Conservation (phyloP, 2,888 invertebrate genomes). For the Brachylomia viminalis region DNA sequence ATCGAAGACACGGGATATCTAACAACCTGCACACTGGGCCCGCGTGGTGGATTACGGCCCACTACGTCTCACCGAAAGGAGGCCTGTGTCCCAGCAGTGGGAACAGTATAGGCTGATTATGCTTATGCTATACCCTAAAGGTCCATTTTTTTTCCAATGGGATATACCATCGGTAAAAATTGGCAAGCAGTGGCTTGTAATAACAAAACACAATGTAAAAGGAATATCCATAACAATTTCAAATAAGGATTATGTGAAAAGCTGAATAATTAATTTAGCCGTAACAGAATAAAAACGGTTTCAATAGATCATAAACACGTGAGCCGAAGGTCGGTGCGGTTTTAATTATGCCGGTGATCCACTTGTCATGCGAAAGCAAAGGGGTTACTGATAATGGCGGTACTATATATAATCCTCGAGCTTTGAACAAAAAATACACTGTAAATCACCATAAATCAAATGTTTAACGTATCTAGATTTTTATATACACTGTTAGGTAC, state of each 20-base stretch:
- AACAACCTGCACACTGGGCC: too few relatives aligned
- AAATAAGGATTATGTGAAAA: too few relatives aligned
- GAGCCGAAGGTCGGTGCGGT: neutral
- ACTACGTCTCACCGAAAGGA: too few relatives aligned
- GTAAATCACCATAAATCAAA: conserved; percentile 14
- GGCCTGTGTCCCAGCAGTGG: too few relatives aligned
- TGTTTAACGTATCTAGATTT: neutral
- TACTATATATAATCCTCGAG: conserved; percentile 30
- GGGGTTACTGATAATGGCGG: conserved; percentile 36
- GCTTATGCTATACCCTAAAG: too few relatives aligned
- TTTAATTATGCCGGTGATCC: conserved; percentile 36
- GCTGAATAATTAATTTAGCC: neutral
- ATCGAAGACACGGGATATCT: too few relatives aligned
- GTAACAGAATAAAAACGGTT: neutral
- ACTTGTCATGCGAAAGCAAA: conserved; percentile 32
- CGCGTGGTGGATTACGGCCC: too few relatives aligned
- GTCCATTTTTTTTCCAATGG: too few relatives aligned
- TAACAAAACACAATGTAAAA: neutral
- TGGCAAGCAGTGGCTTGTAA: too few relatives aligned
- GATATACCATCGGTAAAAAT: too few relatives aligned
- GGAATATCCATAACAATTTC: too few relatives aligned
- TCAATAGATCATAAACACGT: conserved; percentile 23
- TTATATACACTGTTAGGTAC: neutral
- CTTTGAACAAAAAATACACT: conserved; percentile 12
- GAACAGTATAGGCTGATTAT: too few relatives aligned